Evolutionary conservation across 2,888 invertebrate genomes (phyloP).

Genomic region (Drosophila silvestris): DNA sequence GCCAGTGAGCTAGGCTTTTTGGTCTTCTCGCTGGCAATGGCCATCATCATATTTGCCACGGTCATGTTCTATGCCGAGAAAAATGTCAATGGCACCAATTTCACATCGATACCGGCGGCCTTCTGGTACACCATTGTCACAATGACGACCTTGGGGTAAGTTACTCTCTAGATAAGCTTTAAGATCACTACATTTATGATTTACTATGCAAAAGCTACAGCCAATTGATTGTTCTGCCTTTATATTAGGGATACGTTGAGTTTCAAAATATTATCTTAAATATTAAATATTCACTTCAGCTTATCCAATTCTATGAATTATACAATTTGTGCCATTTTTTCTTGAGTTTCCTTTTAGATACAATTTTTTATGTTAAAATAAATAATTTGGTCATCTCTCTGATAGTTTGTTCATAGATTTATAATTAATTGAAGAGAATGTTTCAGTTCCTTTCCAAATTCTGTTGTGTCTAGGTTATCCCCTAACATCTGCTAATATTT

Average conservation of each 20-base stretch:
- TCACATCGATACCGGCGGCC: constrained; percentile 99
- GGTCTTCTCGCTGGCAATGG: constrained; percentile 99
- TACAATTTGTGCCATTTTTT: background rate
- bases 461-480: background rate
- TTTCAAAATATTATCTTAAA: too few species aligned
- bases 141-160: constrained; percentile 99
- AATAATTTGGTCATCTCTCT: background rate
- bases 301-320: background rate
- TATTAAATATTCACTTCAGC: background rate
- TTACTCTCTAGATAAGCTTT: constrained; percentile 67
- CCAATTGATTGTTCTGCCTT: too few species aligned
- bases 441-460: background rate
- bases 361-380: background rate
- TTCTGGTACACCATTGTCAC: constrained; percentile 99
- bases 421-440: background rate
- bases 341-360: background rate
- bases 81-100: constrained; percentile 97
- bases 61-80: constrained; percentile 99
- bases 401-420: background rate
- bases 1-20: constrained; percentile 99
- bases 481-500: background rate
- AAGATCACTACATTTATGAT: background rate
- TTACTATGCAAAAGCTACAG: too few species aligned
- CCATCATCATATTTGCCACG: constrained; percentile 99
- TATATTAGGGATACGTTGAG: too few species aligned